Base-by-base conservation (phyloP, 2,888 invertebrate species). In the Prenolepis imparis region DNA sequence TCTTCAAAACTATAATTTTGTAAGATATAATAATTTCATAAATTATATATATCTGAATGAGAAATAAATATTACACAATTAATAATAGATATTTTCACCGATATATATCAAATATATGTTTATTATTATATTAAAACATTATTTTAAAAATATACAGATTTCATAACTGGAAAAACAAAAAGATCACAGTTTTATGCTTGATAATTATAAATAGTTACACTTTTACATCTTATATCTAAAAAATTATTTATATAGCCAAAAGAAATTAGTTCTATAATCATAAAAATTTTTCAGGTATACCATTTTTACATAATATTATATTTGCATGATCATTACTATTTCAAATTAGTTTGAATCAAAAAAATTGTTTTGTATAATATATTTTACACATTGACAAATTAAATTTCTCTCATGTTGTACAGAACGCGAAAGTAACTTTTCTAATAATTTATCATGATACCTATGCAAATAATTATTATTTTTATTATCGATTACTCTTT, bases 381-480 rank as follows among this genome's bases (percentile, higher is more conserved):
- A 87, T 89, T 97, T 96, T 52, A 98, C 96, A 95, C 98, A 98
- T 94, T 99, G 98, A 44, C 98, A 95, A 72, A 99, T 96, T 67
- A 97, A 95, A 95, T 98, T 99, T 75, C 98, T 96, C 95, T 99
- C 99, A 90, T 97, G 97, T 86, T 97, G 95, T 89, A 99, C 98
- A 93, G 98, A 98, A 82, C 96, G 96, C 70, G 96, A 96, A 80
- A 99, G 95, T 39, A 99, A 94, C 93, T 96, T 97, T 90, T 97
- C 96, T 73, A 98, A 95, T 88, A 97, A 95, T 67, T 90, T 57
- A 44, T 70, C 59, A 59, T 21, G 57, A 59, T 78, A 59, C 18
- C 6, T 59, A 44, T 12, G 88, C 18, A 90, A 18, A 70, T 24
- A 3, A 12, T 21, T 66, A 18, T 70, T 32, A 73, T 72, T 84